Conservation (phyloP, 2,888 invertebrate species). For the Stenolophus ochropezus region DNA sequence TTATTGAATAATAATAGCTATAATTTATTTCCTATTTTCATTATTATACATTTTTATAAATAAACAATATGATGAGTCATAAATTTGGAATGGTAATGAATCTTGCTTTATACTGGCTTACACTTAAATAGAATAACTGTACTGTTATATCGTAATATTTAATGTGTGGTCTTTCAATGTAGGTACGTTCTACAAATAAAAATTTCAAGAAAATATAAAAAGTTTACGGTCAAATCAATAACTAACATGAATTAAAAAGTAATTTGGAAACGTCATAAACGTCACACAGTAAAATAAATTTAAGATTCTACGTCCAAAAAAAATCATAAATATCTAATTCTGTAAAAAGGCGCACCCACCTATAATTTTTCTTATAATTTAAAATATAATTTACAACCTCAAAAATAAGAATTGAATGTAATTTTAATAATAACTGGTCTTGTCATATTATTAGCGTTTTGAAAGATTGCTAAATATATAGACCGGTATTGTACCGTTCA, state of each 20-base stretch:
- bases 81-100: too few relatives aligned
- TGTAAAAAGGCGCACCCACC: conserved; percentile 40
- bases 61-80: too few relatives aligned
- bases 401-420: conserved; percentile 30
- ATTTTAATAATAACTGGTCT: conserved; percentile 23
- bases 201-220: background rate
- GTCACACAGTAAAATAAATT: conserved; percentile 46
- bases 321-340: conserved; percentile 15
- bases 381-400: conserved; percentile 46
- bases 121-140: too few relatives aligned
- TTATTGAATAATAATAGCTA: too few relatives aligned
- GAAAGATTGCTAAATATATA: background rate
- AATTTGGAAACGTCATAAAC: conserved; percentile 56
- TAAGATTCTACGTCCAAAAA: conserved; percentile 20
- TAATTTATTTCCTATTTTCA: too few relatives aligned
- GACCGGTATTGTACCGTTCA: background rate
- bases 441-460: conserved; percentile 16
- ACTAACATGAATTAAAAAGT: conserved; percentile 57
- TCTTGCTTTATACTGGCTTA: too few relatives aligned
- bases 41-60: too few relatives aligned
- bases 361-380: conserved; percentile 45
- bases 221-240: conserved; percentile 28
- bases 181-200: background rate
- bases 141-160: too few relatives aligned
- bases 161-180: background rate